Base-by-base conservation (phyloP, 2,797 vertebrate species). In the Gobionotothen gibberifrons region DNA sequence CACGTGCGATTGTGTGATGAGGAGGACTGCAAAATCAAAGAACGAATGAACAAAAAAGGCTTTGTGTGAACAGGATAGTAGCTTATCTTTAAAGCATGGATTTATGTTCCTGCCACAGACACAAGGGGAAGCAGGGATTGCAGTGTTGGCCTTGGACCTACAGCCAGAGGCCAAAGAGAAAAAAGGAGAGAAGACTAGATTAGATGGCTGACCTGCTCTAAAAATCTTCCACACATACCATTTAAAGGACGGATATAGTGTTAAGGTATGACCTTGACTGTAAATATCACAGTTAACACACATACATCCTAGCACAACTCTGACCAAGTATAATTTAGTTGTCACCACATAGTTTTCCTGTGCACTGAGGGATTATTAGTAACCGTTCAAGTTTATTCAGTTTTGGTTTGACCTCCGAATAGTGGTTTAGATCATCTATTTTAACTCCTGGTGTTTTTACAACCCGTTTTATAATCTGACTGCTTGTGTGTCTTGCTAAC, bases 21-120 rank as follows among this genome's bases (percentile, higher is more conserved):
- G 78, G 79, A 80, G 74, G 69, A 22, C 61, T 5, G 62, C 70
- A 62, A 89, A 74, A 79, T 67, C 57, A 86, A 74, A 83, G 57
- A 21, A 69, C 62, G 63, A 71, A 48, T 32, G 69, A 84, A 87
- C 79, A 79, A 76, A 61, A 5, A 74, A 57, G 21, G 65, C 66
- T 79, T 79, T 89, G 87, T 87, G 75, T 64, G 64, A 65, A 59
- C 67, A 60, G 65, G 62, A 61, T 17, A 77, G 72, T 53, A 0
- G 13, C 74, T 87, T 85, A 84, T 89, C 85, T 89, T 83, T 69
- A 53, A 79, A 77, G 72, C 65, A 62, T 65, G 66, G 67, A 88
- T 87, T 76, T 66, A 74, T 79, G 78, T 71, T 56, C 65, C 54
- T 54, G 74, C 61, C 49, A 5, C 61, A 75, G 74, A 83, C 80